Evolutionary conservation across 1,140 invertebrate genomes (phyloP).

Genomic region (Drosophila novamexicana): DNA sequence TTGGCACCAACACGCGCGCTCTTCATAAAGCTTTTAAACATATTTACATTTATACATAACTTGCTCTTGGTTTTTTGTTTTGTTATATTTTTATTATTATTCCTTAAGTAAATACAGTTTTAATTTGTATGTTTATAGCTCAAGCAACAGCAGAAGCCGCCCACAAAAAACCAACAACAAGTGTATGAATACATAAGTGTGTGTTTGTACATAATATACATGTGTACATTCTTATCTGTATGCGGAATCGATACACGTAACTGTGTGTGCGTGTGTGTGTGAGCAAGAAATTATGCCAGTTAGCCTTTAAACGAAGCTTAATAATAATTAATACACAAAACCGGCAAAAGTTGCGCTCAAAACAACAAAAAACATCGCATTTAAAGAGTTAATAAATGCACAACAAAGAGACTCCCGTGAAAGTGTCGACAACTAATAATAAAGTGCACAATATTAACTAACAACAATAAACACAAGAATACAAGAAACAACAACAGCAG

Average conservation of each 20-base stretch:
- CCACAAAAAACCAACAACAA: slow-evolving; percentile 44
- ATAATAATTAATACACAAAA: slow-evolving; percentile 41
- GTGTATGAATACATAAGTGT: slow-evolving; percentile 21
- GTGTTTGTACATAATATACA: slow-evolving; percentile 5
- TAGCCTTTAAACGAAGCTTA: slow-evolving; percentile 36
- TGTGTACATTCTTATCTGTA: slow-evolving; percentile 2
- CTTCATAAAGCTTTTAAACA: slow-evolving; percentile 39
- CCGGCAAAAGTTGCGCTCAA: slow-evolving; percentile 68
- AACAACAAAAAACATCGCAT: slow-evolving; percentile 39
- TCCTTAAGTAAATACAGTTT: slow-evolving; percentile 44
- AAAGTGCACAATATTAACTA: slow-evolving; percentile 43
- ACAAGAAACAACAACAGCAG: neutral
- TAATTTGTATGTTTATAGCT: slow-evolving; percentile 63
- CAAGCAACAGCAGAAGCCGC: slow-evolving; percentile 66
- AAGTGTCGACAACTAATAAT: slow-evolving; percentile 29
- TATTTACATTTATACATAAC: slow-evolving; percentile 45
- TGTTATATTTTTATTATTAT: slow-evolving; percentile 26
- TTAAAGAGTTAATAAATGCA: slow-evolving; percentile 23
- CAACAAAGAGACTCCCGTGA: slow-evolving; percentile 12
- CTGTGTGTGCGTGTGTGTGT: slow-evolving; percentile 32
- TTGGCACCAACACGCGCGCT: slow-evolving; percentile 31
- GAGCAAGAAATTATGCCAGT: slow-evolving; percentile 65
- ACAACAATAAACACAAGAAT: slow-evolving; percentile 31
- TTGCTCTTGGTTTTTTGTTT: slow-evolving; percentile 39
- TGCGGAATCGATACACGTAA: slow-evolving; percentile 14